phyloP scores from a whole-genome alignment of 2,888 invertebrate genomes.

The Apeira syringaria region DNA sequence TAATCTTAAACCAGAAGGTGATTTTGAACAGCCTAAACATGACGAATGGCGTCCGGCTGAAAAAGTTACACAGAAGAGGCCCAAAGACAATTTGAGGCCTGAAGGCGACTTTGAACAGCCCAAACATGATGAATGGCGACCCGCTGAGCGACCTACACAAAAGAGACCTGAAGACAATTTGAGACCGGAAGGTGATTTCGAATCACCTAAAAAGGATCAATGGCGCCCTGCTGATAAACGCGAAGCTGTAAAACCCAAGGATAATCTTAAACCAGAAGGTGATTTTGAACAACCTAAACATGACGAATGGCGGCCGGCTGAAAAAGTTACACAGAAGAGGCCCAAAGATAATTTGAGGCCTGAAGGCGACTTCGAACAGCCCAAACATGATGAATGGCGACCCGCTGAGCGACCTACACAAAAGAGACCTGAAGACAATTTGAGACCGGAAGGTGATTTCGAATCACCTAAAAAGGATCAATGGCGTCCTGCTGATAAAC shows the following conservation, averaged over 20 bases:
- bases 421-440: slow-evolving; percentile 60
- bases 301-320: slow-evolving; percentile 46
- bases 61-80: slow-evolving; percentile 59
- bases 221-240: slow-evolving; percentile 73
- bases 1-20: slow-evolving; percentile 78
- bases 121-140: slow-evolving; percentile 66
- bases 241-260: slow-evolving; percentile 58
- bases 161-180: slow-evolving; percentile 80
- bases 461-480: slow-evolving; percentile 51
- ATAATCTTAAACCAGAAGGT: slow-evolving; percentile 73
- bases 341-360: slow-evolving; percentile 82
- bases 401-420: slow-evolving; percentile 52
- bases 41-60: slow-evolving; percentile 70
- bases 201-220: slow-evolving; percentile 44
- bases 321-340: slow-evolving; percentile 43
- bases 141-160: slow-evolving; percentile 67
- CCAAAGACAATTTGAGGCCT: slow-evolving; percentile 75
- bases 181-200: slow-evolving; percentile 76
- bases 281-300: slow-evolving; percentile 54
- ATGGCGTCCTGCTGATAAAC: slow-evolving; percentile 63
- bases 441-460: slow-evolving; percentile 81
- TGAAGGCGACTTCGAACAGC: slow-evolving; percentile 84
- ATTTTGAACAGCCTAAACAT: slow-evolving; percentile 67
- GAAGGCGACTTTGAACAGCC: slow-evolving; percentile 82
- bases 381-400: slow-evolving; percentile 59